Conservation (phyloP, 2,113 vertebrate genomes). For the Mustela nigripes region DNA sequence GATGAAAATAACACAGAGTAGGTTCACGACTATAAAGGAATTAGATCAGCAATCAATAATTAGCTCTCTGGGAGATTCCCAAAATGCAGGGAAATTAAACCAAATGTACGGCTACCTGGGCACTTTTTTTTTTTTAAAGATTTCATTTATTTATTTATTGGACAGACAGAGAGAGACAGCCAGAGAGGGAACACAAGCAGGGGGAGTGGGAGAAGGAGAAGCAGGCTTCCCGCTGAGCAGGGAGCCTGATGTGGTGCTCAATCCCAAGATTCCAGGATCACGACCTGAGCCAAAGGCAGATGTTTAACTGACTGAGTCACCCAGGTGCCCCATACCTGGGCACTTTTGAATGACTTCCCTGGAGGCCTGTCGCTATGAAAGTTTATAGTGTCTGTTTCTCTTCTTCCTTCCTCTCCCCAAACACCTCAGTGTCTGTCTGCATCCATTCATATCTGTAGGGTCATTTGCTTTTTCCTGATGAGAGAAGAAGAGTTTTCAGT, state of each 20-base stretch:
- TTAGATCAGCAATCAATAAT: slow-evolving; percentile 9
- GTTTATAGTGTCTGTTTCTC: not conserved
- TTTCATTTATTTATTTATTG: no score
- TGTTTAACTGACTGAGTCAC: no score
- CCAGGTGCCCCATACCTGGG: no score
- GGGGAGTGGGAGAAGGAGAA: no score
- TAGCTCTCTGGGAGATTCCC: not conserved
- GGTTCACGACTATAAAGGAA: not conserved
- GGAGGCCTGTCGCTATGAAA: not conserved
- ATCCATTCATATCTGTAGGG: not conserved
- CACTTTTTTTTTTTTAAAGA: not conserved
- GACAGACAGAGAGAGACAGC: no score
- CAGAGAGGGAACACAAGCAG: no score
- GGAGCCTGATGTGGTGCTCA: no score
- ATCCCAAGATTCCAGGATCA: no score
- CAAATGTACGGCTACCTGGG: not conserved
- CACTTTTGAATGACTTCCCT: not conserved
- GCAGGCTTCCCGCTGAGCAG: no score
- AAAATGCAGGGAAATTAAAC: not conserved
- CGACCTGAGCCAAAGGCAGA: no score
- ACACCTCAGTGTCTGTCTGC: not conserved
- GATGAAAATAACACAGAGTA: not conserved
- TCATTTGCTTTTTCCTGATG: not conserved
- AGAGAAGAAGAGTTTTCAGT: not conserved
- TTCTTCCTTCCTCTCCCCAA: not conserved